Evolutionary conservation across 2,888 invertebrate genomes (phyloP).

Genomic region (Craniophora ligustri): DNA sequence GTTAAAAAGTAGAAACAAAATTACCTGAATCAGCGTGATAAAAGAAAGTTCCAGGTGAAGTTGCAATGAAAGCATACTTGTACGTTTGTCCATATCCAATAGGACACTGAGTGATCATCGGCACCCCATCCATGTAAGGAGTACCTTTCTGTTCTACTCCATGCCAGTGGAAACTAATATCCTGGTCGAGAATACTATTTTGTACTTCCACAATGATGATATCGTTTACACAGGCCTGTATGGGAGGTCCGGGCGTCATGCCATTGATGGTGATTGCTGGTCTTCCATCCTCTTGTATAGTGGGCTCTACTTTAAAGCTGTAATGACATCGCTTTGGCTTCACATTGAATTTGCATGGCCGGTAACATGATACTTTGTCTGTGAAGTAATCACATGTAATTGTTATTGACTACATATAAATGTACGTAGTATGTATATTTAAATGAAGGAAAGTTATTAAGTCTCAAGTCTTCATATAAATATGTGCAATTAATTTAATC

Average conservation of each 20-base stretch:
- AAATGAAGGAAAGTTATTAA: neutral
- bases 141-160: slow-evolving; percentile 90
- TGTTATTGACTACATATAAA: too few relatives aligned
- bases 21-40: slow-evolving; percentile 92
- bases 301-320: slow-evolving; percentile 77
- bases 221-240: slow-evolving; percentile 92
- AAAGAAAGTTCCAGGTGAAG: slow-evolving; percentile 91
- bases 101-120: slow-evolving; percentile 93
- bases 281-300: slow-evolving; percentile 68
- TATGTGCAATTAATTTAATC: neutral
- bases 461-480: neutral
- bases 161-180: slow-evolving; percentile 93
- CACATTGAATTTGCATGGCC: slow-evolving; percentile 86
- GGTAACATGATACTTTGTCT: slow-evolving; percentile 77
- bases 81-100: slow-evolving; percentile 91
- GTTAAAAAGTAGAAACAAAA: too few relatives aligned
- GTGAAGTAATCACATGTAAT: slow-evolving; percentile 52
- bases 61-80: slow-evolving; percentile 92
- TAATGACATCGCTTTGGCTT: slow-evolving; percentile 81
- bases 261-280: slow-evolving; percentile 76
- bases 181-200: slow-evolving; percentile 91
- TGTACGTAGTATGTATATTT: too few relatives aligned
- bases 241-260: slow-evolving; percentile 84
- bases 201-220: slow-evolving; percentile 92
- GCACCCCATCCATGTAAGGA: slow-evolving; percentile 93